Conservation (phyloP, 2,888 invertebrate species). For the Serripes groenlandicus region DNA sequence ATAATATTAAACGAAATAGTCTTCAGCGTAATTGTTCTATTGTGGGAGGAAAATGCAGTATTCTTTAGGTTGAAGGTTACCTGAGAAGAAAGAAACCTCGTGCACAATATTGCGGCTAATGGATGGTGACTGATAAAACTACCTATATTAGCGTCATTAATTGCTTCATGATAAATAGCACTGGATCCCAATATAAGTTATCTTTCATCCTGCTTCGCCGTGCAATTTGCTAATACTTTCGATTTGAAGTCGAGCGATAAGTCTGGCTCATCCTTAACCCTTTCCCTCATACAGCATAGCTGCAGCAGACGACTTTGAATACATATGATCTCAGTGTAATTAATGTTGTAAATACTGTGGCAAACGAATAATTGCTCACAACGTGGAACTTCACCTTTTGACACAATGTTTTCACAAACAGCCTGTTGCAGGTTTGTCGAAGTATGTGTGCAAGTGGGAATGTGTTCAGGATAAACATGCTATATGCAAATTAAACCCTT, state of each 20-base stretch:
- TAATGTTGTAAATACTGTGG: neutral
- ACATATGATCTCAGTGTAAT: no score
- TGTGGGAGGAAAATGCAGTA: no score
- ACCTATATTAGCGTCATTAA: neutral
- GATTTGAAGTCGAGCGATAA: no score
- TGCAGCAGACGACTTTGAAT: no score
- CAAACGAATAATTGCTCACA: neutral
- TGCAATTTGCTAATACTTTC: no score
- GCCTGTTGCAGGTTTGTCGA: neutral
- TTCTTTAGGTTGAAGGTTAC: neutral
- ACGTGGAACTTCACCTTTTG: neutral
- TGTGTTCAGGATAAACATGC: no score
- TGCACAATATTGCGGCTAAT: constrained; percentile 2
- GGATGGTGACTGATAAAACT: neutral
- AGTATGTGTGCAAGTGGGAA: no score
- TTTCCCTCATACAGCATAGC: no score
- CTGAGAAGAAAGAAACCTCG: neutral
- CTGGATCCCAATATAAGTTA: neutral
- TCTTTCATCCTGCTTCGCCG: neutral
- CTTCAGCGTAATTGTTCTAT: no score
- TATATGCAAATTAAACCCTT: no score
- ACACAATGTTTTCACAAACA: neutral
- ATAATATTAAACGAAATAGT: no score
- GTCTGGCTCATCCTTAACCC: no score
- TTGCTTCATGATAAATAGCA: constrained; percentile 2